Evolutionary conservation across 2,113 vertebrate species (phyloP), one percentile per base, ranked within the genome.

Genomic region (Telmatochromis sp.): DNA sequence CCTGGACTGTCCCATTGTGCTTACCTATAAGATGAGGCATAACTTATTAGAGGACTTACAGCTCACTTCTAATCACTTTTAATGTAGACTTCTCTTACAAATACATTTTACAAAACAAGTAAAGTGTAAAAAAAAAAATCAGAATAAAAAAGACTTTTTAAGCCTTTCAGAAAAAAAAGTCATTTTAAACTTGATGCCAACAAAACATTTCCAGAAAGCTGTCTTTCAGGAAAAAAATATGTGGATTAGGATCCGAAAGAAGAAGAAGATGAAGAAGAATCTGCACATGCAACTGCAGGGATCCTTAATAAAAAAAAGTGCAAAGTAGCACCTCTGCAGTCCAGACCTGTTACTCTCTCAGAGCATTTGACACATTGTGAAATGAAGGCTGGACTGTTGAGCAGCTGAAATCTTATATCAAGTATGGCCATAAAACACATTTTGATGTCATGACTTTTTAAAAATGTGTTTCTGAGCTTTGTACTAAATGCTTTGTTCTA

Each of bases 1-100:
- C 97, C 95, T 97, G 97, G 85, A 99, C 97, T 28, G 96, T 96
- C 83, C 96, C 96, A 7, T 97, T 94, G 40, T 97, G 97, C 91
- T 97, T 97, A 89, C 99, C 98, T 99, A 89, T 14, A 91, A 85
- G 93, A 89, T 57, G 14, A 53, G 78, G 40, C 7, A 81, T 9
- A 11, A 40, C 11, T 11, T 19, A 12, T 90, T 87, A 79, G 73
- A 40, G 13, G 33, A 35, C 26, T 26, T 45, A 5, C 3, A 5
- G 3, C 54, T 73, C 10, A 75, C 51, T 40, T 78, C 11, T 33
- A 42, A 9, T 21, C 17, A 57, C 37, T 45, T 58, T 23, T 47
- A 47, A 47, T 45, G 4, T 58, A 68, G 45, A 42, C 35, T 8
- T 45, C 70, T 28, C 70, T 75, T 75, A 7, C 6, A 47, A 28